phyloP scores from a whole-genome alignment of 2,113 vertebrate species.

The Pipra filicauda region DNA sequence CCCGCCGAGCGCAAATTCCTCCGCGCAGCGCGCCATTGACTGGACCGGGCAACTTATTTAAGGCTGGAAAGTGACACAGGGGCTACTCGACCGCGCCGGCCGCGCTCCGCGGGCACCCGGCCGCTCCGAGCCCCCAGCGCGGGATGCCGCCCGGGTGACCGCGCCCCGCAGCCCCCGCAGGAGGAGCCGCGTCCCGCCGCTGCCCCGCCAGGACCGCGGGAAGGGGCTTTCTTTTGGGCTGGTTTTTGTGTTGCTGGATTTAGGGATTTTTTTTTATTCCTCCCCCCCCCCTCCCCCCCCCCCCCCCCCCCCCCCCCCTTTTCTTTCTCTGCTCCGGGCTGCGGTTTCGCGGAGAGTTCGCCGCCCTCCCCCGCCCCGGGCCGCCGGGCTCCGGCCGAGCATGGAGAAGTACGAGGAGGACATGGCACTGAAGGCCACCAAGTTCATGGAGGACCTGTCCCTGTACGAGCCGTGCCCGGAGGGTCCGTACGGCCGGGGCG shows the following conservation, averaged over 20 bases:
- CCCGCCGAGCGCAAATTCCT: constrained; percentile 19
- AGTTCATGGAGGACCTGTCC: constrained; percentile 85
- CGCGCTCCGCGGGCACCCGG: neutral
- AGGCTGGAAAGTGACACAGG: constrained; percentile 79
- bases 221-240: neutral
- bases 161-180: neutral
- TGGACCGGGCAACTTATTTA: constrained; percentile 84
- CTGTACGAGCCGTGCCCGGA: constrained; percentile 77
- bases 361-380: neutral
- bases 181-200: neutral
- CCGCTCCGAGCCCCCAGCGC: neutral
- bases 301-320: fast-evolving
- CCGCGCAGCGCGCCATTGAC: constrained; percentile 78
- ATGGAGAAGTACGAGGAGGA: constrained; percentile 84
- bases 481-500: constrained; percentile 72
- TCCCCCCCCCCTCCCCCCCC: too few relatives aligned
- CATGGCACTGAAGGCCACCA: constrained; percentile 78
- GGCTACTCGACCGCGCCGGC: constrained; percentile 14
- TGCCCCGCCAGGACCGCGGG: neutral
- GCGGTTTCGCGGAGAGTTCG: neutral
- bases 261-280: neutral
- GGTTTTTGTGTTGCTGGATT: neutral
- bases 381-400: constrained; percentile 39
- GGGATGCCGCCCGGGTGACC: constrained; percentile 22
- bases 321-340: neutral